phyloP scores from a whole-genome alignment of 2,797 vertebrate species.

The Naso thynnoides region DNA sequence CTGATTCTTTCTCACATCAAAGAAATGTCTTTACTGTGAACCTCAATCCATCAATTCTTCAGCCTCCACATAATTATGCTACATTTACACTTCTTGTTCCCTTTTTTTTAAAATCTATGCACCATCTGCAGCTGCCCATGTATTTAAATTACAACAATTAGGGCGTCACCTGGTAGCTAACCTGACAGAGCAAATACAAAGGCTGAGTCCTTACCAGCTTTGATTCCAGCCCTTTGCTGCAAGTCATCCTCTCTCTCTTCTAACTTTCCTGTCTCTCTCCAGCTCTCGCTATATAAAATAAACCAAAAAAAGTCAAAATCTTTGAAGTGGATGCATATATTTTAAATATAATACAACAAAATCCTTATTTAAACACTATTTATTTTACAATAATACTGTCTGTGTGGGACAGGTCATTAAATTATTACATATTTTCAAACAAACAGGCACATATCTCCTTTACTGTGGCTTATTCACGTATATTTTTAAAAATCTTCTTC shows the following conservation, averaged over 20 bases:
- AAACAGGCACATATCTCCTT: constrained; percentile 75
- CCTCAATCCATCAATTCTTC: no score
- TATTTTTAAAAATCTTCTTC: constrained; percentile 56
- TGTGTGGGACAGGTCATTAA: constrained; percentile 62
- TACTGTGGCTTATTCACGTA: constrained; percentile 65
- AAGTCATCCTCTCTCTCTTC: no score
- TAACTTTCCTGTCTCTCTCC: no score
- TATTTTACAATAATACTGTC: constrained; percentile 77
- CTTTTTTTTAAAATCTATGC: background rate
- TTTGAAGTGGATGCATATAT: background rate
- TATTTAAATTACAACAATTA: background rate
- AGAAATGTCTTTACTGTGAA: background rate
- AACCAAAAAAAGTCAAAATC: no score
- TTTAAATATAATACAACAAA: constrained; percentile 25
- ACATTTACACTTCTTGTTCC: background rate
- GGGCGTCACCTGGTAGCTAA: no score
- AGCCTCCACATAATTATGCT: no score
- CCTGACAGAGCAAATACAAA: no score
- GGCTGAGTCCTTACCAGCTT: no score
- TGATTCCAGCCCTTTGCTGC: no score
- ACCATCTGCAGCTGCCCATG: background rate
- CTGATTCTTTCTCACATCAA: background rate
- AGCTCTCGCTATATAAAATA: no score
- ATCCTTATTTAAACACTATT: constrained; percentile 76
- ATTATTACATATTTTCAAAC: constrained; percentile 75